Percentiles rank a stretch among this genome's conserved stretches.
These are phyloP conservation scores for Corythaixoides concolor DNA, from an alignment of 2,113 vertebrate genomes.

Conservation along the genomic window DNA sequence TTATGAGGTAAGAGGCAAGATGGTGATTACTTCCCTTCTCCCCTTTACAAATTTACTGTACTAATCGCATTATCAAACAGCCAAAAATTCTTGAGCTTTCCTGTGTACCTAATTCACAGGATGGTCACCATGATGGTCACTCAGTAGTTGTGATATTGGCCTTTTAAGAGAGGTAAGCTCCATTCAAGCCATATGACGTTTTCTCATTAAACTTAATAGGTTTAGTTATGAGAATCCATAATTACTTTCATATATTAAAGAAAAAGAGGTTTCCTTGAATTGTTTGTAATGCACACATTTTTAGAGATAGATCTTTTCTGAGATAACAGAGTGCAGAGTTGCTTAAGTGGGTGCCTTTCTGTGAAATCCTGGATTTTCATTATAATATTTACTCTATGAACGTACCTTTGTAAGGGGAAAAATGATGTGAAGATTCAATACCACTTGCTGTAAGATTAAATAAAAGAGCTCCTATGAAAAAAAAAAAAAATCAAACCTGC, in stretches of 20 bases:
- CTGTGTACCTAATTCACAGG: not conserved
- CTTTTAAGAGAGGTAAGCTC: not conserved
- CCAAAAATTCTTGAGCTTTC: not conserved
- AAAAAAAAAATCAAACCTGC: not conserved
- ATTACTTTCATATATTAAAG: not conserved
- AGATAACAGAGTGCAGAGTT: not conserved
- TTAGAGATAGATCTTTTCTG: not conserved
- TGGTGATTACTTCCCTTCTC: not conserved
- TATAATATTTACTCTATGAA: not conserved
- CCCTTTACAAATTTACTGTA: not conserved
- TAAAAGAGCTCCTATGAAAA: conserved; percentile 54
- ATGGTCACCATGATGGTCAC: not conserved
- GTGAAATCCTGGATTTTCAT: conserved; percentile 26
- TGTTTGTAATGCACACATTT: not conserved
- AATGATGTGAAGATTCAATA: conserved; percentile 45
- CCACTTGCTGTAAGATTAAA: conserved; percentile 50
- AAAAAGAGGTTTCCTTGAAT: not conserved
- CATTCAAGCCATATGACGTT: not conserved
- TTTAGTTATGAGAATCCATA: not conserved
- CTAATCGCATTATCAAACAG: not conserved
- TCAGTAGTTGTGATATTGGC: not conserved
- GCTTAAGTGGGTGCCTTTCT: not conserved
- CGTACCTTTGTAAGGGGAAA: not conserved
- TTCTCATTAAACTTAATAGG: not conserved
- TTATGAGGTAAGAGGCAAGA: not conserved